Evolutionary conservation across 1,140 invertebrate species (phyloP).

Genomic region (Drusus annulatus): DNA sequence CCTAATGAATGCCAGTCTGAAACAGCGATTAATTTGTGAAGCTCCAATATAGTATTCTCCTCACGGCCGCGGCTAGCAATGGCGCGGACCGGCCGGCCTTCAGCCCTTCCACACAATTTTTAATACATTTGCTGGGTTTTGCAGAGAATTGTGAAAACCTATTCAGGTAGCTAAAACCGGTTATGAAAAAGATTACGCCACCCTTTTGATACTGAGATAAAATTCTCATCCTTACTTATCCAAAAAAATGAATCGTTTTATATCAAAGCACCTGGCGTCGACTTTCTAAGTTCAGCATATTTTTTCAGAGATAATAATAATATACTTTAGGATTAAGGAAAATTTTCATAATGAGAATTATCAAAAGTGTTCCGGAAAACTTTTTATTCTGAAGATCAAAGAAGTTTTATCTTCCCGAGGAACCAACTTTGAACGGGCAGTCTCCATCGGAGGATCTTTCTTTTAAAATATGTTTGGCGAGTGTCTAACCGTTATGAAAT

Average conservation of each 20-base stretch:
- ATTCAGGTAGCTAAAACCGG: slow-evolving; percentile 17
- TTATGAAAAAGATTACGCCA: slow-evolving; percentile 26
- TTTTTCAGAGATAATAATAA: slow-evolving; percentile 27
- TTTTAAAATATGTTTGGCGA: too few species aligned
- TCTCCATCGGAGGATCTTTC: too few species aligned
- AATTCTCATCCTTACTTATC: slow-evolving; percentile 13
- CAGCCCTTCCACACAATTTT: background rate
- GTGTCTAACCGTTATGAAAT: too few species aligned
- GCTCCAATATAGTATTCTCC: too few species aligned
- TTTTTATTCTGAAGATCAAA: too few species aligned
- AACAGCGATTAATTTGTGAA: too few species aligned
- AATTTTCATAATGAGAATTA: slow-evolving; percentile 23
- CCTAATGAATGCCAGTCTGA: too few species aligned
- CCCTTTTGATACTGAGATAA: slow-evolving; percentile 14
- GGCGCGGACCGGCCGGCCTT: too few species aligned
- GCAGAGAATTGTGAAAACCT: slow-evolving; percentile 1
- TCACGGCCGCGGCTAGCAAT: too few species aligned
- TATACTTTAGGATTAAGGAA: slow-evolving; percentile 24
- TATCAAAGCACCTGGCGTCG: slow-evolving; percentile 36
- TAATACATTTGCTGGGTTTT: background rate
- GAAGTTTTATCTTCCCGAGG: too few species aligned
- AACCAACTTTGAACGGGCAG: too few species aligned
- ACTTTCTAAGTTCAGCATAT: slow-evolving; percentile 32
- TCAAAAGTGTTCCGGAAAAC: background rate
- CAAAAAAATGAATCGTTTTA: slow-evolving; percentile 18